Percentiles rank a stretch among this genome's conserved stretches.
These are phyloP conservation scores for Sigmodon hispidus DNA, from an alignment of 2,113 vertebrate species.

Conservation along the genomic window DNA sequence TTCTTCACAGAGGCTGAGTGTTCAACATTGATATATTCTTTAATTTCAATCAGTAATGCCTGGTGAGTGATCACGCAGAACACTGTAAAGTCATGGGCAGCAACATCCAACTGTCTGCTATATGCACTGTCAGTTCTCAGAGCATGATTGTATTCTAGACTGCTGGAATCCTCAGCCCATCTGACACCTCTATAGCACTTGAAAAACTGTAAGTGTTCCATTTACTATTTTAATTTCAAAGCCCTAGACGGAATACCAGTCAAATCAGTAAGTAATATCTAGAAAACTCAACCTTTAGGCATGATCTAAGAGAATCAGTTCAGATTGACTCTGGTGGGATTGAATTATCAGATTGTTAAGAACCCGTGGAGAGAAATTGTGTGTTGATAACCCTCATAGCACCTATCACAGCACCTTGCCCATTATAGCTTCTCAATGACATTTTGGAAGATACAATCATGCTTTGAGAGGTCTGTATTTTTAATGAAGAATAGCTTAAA, in stretches of 20 bases:
- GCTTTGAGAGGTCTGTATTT: constrained; percentile 49
- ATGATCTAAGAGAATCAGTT: constrained; percentile 8
- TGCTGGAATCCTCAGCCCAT: not conserved
- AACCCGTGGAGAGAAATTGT: not conserved
- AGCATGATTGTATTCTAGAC: not conserved
- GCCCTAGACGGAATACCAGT: not conserved
- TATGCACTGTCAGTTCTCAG: not conserved
- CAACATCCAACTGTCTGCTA: not conserved
- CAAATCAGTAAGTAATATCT: not conserved
- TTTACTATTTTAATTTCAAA: constrained; percentile 52
- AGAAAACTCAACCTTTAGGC: constrained; percentile 13
- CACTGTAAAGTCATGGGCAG: not conserved
- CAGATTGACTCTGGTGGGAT: not conserved
- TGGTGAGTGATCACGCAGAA: not conserved
- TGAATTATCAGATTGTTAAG: constrained; percentile 3
- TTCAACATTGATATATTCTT: constrained; percentile 30
- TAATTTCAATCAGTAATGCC: constrained; percentile 24
- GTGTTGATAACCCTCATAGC: not conserved
- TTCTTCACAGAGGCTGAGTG: not conserved
- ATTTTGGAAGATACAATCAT: constrained; percentile 16
- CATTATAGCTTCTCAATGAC: constrained; percentile 25
- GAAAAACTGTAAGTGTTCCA: constrained; percentile 35
- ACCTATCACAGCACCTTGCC: not conserved
- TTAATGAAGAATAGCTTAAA: constrained; percentile 57
- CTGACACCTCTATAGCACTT: constrained; percentile 40